Base-by-base conservation (phyloP, 2,888 invertebrate species). In the Ectemnius continuus region DNA sequence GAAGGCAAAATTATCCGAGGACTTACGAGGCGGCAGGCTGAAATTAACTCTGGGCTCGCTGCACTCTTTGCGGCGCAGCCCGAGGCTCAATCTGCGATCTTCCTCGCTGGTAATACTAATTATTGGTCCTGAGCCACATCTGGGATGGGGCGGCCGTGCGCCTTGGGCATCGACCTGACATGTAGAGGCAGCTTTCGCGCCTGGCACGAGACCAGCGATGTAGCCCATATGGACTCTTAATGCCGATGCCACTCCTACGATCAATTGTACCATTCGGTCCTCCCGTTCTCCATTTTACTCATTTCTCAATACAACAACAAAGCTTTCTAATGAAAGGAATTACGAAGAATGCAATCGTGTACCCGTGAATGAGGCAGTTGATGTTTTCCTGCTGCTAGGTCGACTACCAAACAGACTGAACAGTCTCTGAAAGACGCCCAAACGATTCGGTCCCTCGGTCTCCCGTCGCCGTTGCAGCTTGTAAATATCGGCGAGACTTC, bases 221-320 rank as follows among this genome's bases (percentile, higher is more conserved):
- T 95, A 93, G 0, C 95, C 95, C 86, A 95, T 94, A 84, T 95
- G 95, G 85, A 94, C 93, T 86, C 93, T 94, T n/a, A 95, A 90
- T 3, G 95, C 95, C 4, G 95, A 93, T 6, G 94, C 95, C 62
- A 94, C 94, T 58, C 94, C 94, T 85, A 78, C 8, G 28, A 57
- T 16, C 5, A 52, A 52, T 52, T 52, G 16, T 52, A 13, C 4
- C 16, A 52, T 36, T 36, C 36, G 36, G 8, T 8, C 1, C 4
- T 36, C 36, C 36, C 0, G 6, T 36, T 36, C 6, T 36, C 0
- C 36, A 36, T 36, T 36, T 36, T 36, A 36, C 36, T 8, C 36
- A 11, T 3, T 23, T 23, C 23, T 2, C 3, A 36, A 36, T 36
- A 36, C 36, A 11, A 11, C 36, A 11, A 11, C 5, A 36, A 36